phyloP scores from a whole-genome alignment of 2,113 vertebrate species.

The Microcebus griseorufus region DNA sequence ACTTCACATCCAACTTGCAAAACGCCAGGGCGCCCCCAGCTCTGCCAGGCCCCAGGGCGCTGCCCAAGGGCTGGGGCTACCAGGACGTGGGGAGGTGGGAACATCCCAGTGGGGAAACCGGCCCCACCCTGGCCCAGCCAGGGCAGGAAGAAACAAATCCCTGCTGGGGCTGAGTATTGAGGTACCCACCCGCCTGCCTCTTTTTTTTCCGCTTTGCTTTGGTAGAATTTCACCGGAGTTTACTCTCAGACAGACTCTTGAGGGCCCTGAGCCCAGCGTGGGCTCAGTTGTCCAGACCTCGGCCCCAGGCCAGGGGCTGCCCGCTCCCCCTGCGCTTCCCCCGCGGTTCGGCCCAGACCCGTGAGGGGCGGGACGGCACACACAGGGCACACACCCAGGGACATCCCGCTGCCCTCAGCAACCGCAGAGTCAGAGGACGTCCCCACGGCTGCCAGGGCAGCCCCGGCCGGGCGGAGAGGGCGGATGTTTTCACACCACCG shows the following conservation, averaged over 20 bases:
- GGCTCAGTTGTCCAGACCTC: conserved; percentile 54
- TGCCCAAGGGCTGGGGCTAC: too few species aligned
- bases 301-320: too few species aligned
- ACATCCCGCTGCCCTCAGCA: neutral
- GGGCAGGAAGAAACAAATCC: neutral
- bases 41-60: neutral
- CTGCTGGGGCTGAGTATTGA: too few species aligned
- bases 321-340: neutral
- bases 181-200: neutral
- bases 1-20: neutral
- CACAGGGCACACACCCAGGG: neutral
- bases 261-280: neutral
- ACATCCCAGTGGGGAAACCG: neutral
- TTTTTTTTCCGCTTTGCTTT: rapidly evolving
- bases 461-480: neutral
- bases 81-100: neutral
- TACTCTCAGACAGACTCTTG: neutral
- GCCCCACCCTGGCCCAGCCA: too few species aligned
- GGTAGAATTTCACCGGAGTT: neutral
- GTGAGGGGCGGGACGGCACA: rapidly evolving
- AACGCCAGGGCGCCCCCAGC: rapidly evolving
- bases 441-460: conserved; percentile 61
- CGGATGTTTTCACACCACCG: conserved; percentile 38
- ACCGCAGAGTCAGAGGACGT: conserved; percentile 15
- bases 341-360: neutral